A percentile compares a stretch with the other conserved stretches of the same genome.
Evolutionary conservation across 2,113 vertebrate genomes (phyloP).

Genomic region (Macrotus californicus): DNA sequence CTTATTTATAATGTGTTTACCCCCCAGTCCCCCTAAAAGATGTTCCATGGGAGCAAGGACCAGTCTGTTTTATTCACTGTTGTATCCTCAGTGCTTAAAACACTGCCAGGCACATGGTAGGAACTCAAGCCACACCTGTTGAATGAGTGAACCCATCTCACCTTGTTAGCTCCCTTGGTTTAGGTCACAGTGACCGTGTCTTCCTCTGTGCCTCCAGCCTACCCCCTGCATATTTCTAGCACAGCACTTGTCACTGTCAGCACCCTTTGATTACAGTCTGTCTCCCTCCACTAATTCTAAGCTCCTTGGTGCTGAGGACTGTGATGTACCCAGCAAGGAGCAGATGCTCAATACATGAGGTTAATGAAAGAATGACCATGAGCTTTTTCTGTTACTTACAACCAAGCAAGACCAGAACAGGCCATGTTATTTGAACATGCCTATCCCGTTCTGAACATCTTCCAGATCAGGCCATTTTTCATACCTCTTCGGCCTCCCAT

Average conservation of each 20-base stretch:
- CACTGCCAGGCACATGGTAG: neutral
- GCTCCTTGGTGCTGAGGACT: neutral
- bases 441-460: neutral
- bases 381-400: neutral
- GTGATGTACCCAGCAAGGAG: neutral
- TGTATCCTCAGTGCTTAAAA: neutral
- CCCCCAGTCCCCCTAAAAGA: neutral
- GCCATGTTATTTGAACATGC: neutral
- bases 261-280: neutral
- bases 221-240: neutral
- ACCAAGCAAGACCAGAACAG: conserved; percentile 1
- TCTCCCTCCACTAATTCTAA: neutral
- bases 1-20: neutral
- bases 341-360: neutral
- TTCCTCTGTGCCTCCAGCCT: neutral
- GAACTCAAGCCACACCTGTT: neutral
- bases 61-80: neutral
- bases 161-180: neutral
- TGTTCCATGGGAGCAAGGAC: neutral
- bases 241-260: neutral
- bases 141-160: neutral
- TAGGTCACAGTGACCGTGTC: neutral
- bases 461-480: neutral
- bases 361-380: neutral
- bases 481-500: neutral